phyloP scores from a whole-genome alignment of 2,113 vertebrate genomes.

The Grammomys dolichurus region DNA sequence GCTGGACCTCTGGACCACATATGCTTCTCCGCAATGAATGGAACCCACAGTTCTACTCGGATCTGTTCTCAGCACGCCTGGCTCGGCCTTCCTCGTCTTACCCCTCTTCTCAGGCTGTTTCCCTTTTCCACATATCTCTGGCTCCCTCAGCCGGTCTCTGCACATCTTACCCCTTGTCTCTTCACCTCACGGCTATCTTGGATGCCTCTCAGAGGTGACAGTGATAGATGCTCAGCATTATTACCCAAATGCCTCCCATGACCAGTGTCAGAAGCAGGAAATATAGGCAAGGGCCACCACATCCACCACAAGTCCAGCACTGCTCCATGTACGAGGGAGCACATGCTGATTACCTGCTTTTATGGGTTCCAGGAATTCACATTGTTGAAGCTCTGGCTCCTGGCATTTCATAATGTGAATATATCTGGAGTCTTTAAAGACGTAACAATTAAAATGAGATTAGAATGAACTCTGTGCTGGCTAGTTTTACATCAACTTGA shows the following conservation, averaged over 20 bases:
- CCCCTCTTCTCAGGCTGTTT: not conserved
- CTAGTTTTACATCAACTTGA: not conserved
- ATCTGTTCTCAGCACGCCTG: not conserved
- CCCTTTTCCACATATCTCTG: not conserved
- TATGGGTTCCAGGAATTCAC: not conserved
- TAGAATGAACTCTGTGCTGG: not conserved
- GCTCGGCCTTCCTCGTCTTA: not conserved
- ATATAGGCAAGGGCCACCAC: not conserved
- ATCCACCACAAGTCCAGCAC: not conserved
- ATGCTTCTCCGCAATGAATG: not conserved
- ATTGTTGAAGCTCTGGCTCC: not conserved
- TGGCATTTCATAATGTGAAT: not conserved
- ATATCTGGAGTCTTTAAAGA: not conserved
- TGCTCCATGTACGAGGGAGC: not conserved
- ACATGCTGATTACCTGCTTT: not conserved
- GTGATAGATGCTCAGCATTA: not conserved
- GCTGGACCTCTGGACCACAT: not conserved
- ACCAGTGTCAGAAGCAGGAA: not conserved
- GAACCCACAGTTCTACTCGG: not conserved
- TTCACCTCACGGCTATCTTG: not conserved
- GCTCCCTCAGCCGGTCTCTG: not conserved
- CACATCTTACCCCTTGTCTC: not conserved
- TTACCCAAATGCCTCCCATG: not conserved
- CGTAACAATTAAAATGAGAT: not conserved
- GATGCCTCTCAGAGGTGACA: slow-evolving; percentile 3